A percentile compares a stretch with the other conserved stretches of the same genome.
Conservation (phyloP, 2,113 vertebrate species). For the Heliornis fulica region DNA sequence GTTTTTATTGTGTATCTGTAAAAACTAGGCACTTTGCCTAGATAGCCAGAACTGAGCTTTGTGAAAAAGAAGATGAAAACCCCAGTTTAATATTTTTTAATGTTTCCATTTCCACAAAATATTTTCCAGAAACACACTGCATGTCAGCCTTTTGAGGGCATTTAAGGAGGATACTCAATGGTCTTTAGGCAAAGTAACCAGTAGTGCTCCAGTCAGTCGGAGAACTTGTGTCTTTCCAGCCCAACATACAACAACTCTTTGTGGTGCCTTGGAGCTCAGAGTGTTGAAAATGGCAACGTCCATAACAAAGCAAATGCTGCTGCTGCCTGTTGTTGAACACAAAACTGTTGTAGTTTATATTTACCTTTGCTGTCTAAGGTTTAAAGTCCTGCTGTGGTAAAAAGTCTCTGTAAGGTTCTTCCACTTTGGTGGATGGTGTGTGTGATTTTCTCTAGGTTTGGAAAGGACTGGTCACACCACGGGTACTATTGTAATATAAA, state of each 20-base stretch:
- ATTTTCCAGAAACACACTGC: not conserved
- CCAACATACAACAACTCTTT: not conserved
- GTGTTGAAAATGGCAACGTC: not conserved
- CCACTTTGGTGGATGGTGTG: not conserved
- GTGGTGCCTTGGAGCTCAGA: not conserved
- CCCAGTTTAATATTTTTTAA: not conserved
- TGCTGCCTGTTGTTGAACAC: not conserved
- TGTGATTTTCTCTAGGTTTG: not conserved
- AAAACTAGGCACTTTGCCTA: too few species aligned
- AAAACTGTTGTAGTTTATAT: not conserved
- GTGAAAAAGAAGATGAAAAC: not conserved
- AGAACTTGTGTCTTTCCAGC: not conserved
- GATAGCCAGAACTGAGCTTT: not conserved
- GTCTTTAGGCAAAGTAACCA: not conserved
- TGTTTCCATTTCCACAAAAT: not conserved
- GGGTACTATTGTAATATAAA: slow-evolving; percentile 1
- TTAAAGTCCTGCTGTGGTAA: not conserved
- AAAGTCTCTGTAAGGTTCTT: not conserved
- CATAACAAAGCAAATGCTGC: not conserved
- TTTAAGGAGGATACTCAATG: not conserved
- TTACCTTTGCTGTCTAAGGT: not conserved
- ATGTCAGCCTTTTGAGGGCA: not conserved
- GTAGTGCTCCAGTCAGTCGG: not conserved
- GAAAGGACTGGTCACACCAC: not conserved
- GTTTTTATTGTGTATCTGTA: not conserved